These are phyloP conservation scores for Macrophya annulata DNA, from an alignment of 2,888 invertebrate species.

Conservation along the genomic window DNA sequence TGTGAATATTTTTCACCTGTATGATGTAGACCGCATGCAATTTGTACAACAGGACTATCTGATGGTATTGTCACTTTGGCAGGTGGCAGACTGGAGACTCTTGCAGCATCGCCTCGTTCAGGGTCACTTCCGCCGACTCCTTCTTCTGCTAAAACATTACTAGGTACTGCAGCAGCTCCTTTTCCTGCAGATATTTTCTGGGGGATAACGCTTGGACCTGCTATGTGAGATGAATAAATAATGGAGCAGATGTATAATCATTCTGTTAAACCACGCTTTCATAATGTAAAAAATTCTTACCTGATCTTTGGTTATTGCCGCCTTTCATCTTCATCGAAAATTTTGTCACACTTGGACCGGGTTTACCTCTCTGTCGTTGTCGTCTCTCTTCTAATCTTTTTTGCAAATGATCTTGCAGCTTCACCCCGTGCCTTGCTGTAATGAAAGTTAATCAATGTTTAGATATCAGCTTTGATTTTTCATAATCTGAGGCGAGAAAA, in stretches of 20 bases:
- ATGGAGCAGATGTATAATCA: conserved; percentile 57
- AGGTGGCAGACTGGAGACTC: conserved; percentile 90
- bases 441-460: conserved; percentile 34
- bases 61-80: conserved; percentile 86
- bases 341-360: conserved; percentile 73
- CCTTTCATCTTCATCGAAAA: conserved; percentile 74
- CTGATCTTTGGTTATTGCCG: conserved; percentile 71
- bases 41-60: conserved; percentile 89
- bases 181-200: conserved; percentile 69
- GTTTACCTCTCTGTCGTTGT: conserved; percentile 79
- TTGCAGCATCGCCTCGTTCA: conserved; percentile 85
- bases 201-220: conserved; percentile 70
- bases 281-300: conserved; percentile 58
- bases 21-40: conserved; percentile 96
- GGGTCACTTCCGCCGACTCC: conserved; percentile 78
- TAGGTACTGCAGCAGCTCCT: conserved; percentile 63
- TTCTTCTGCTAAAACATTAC: conserved; percentile 72
- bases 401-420: conserved; percentile 83
- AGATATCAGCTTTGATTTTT: neutral
- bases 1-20: conserved; percentile 82
- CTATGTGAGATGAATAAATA: conserved; percentile 57
- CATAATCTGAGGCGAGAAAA: neutral
- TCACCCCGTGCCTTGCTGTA: conserved; percentile 80
- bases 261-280: conserved; percentile 68
- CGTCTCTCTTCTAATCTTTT: conserved; percentile 83